Evolutionary conservation across 2,888 invertebrate species (phyloP).

Genomic region (Acrobeloides nanus): DNA sequence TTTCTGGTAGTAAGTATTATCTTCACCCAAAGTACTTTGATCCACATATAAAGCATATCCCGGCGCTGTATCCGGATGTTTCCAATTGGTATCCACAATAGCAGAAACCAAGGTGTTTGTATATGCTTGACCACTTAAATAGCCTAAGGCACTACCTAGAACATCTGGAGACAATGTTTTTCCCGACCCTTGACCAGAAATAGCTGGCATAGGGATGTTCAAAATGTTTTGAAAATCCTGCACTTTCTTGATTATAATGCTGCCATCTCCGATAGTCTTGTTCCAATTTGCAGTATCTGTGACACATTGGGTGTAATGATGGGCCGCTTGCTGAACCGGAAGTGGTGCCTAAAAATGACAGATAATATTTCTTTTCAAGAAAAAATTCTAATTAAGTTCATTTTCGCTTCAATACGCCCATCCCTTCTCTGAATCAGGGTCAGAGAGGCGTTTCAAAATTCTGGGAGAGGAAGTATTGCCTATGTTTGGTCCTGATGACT

Average conservation of each 20-base stretch:
- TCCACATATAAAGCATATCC: constrained; percentile 38
- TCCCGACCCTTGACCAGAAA: neutral
- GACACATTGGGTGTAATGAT: too few relatives aligned
- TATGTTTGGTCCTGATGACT: too few relatives aligned
- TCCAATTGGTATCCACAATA: constrained; percentile 41
- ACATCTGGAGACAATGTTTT: neutral
- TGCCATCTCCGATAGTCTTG: too few relatives aligned
- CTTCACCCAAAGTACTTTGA: constrained; percentile 27
- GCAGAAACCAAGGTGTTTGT: constrained; percentile 9
- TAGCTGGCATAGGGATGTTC: constrained; percentile 8
- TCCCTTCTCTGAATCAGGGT: too few relatives aligned
- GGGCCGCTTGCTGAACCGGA: too few relatives aligned
- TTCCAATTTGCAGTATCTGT: too few relatives aligned
- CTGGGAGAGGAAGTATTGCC: too few relatives aligned
- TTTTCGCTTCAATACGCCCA: too few relatives aligned
- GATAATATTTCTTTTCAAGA: too few relatives aligned
- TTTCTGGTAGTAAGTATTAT: constrained; percentile 18
- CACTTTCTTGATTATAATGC: neutral
- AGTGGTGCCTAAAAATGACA: too few relatives aligned
- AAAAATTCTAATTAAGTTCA: too few relatives aligned
- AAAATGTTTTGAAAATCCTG: constrained; percentile 1
- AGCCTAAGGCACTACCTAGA: constrained; percentile 5
- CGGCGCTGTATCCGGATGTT: constrained; percentile 32
- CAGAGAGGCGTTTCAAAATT: too few relatives aligned
- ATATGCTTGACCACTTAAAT: constrained; percentile 6